These are phyloP conservation scores for Caenorhabditis sinica DNA, from an alignment of 2,888 invertebrate genomes.

Conservation along the genomic window DNA sequence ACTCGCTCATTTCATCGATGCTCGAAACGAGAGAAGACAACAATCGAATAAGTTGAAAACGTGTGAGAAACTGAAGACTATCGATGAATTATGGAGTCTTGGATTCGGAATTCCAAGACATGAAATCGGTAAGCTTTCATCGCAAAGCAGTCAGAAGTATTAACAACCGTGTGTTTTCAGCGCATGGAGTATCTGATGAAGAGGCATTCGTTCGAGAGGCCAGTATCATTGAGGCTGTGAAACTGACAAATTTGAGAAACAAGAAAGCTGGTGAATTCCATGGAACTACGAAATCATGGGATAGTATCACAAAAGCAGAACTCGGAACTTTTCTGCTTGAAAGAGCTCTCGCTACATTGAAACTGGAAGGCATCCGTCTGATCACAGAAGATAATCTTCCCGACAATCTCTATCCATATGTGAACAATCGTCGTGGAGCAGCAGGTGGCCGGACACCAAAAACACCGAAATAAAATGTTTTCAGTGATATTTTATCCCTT, in stretches of 20 bases:
- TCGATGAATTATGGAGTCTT: conserved; percentile 69
- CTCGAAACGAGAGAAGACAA: conserved; percentile 86
- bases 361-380: conserved; percentile 58
- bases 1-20: conserved; percentile 93
- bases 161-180: conserved; percentile 53
- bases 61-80: conserved; percentile 59
- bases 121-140: conserved; percentile 57
- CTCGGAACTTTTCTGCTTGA: conserved; percentile 75
- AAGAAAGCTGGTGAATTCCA: conserved; percentile 77
- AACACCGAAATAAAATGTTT: conserved; percentile 56
- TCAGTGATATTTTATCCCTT: conserved; percentile 2
- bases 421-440: conserved; percentile 49
- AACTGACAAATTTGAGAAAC: conserved; percentile 77
- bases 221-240: conserved; percentile 93
- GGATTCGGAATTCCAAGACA: conserved; percentile 69
- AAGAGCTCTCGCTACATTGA: conserved; percentile 52
- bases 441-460: conserved; percentile 59
- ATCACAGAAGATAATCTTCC: conserved; percentile 58
- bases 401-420: conserved; percentile 53
- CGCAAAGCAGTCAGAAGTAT: background rate
- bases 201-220: conserved; percentile 97
- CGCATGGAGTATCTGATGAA: conserved; percentile 86
- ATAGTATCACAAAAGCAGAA: conserved; percentile 70
- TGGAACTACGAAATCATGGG: conserved; percentile 72
- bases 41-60: conserved; percentile 64